Evolutionary conservation across 2,113 vertebrate species (phyloP).

Genomic region (Burhinus bistriatus): DNA sequence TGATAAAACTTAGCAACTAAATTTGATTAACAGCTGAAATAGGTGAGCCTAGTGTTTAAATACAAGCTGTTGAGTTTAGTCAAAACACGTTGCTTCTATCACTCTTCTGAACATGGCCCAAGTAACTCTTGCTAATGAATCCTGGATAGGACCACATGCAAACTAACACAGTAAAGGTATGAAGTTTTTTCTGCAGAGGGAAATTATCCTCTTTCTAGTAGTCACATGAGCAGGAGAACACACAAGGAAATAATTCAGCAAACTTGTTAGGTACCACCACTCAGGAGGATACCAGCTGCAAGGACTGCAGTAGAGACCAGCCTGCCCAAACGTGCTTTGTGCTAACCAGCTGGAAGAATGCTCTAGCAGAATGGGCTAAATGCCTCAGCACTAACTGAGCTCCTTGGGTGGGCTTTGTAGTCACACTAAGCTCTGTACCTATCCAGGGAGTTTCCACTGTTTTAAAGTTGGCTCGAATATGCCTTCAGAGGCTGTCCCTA

Average conservation of each 20-base stretch:
- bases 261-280: background rate
- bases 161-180: background rate
- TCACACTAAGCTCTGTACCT: background rate
- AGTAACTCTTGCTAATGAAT: background rate
- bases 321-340: background rate
- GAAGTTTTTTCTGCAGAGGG: background rate
- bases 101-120: background rate
- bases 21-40: background rate
- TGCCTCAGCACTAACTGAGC: background rate
- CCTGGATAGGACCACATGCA: background rate
- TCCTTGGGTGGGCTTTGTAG: background rate
- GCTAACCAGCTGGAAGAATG: background rate
- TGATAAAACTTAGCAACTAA: background rate
- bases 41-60: background rate
- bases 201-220: background rate
- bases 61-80: background rate
- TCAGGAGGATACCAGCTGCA: background rate
- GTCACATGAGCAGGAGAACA: background rate
- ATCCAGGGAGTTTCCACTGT: background rate
- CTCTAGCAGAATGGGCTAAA: background rate
- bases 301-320: background rate
- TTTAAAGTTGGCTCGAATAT: background rate
- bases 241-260: background rate
- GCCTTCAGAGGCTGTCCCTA: background rate
- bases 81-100: background rate